Base-by-base conservation (phyloP, 2,797 vertebrate genomes). In the Xenops minutus region DNA sequence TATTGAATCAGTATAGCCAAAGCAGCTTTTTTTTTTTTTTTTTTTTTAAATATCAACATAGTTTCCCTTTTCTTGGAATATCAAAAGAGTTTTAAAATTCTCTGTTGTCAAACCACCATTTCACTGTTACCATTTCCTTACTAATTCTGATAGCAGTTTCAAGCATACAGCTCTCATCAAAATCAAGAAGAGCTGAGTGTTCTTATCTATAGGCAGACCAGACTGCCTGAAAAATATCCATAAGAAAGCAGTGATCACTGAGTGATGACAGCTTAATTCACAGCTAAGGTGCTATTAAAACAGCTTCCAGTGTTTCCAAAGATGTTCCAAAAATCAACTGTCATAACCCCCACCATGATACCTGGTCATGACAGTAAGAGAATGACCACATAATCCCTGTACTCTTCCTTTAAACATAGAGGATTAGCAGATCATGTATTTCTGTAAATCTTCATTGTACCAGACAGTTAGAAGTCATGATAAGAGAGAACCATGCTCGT, bases 371-470 rank as follows among this genome's bases (percentile, higher is more conserved):
- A 88, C 85, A 94, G 71, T 71, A 74, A 88, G 37, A 85, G 69
- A 96, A 93, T 51, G 80, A 82, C 83, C 77, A 54, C 32, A 67
- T 88, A 96, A 96, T 92, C 77, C 74, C 67, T 64, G 56, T 78
- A 46, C 77, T 92, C 52, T 54, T 92, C 63, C 59, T 92, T 96
- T 95, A 90, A 95, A 85, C 71, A 73, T 0, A 77, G 75, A 79
- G 85, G 91, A 95, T 96, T 92, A 96, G 58, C 68, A 88, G 76
- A 90, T 88, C 62, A 36, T 56, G 52, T 73, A 71, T 90, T 95
- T 86, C 71, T 87, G 83, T 92, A 96, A 95, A 93, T 94, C 95
- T 93, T 67, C 91, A 93, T 95, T 95, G 89, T 93, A 84, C 76
- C 67, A 95, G 92, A 67, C 77, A 90, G 91, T 84, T 80, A 92